Conservation (phyloP, 2,888 invertebrate species). For the Sarcophaga subvicina region DNA sequence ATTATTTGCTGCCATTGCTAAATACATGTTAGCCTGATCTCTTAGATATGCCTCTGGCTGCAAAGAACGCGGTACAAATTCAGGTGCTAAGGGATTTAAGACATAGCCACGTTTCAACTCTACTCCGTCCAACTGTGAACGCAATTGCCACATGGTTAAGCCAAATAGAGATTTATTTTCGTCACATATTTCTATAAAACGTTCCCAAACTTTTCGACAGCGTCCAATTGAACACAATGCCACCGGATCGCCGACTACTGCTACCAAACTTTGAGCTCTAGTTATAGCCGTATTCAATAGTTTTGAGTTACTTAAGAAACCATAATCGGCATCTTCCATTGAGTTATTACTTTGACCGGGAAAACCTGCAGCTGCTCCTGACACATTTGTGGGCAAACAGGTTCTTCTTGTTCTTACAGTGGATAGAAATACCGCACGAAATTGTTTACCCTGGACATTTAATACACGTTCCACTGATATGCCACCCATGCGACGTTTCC, state of each 20-base stretch:
- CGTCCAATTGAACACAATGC: conserved; percentile 91
- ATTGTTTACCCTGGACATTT: conserved; percentile 94
- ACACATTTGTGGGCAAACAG: conserved; percentile 82
- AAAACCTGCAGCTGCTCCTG: conserved; percentile 60
- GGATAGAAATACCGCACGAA: conserved; percentile 90
- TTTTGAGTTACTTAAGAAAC: conserved; percentile 91
- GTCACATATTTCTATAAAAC: conserved; percentile 88
- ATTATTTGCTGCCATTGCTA: conserved; percentile 72
- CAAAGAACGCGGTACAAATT: conserved; percentile 87
- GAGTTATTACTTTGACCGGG: conserved; percentile 74
- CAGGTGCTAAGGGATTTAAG: conserved; percentile 91
- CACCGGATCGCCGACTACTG: conserved; percentile 92
- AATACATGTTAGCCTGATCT: conserved; percentile 80
- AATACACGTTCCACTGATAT: conserved; percentile 92
- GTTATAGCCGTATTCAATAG: conserved; percentile 92
- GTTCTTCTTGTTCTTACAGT: conserved; percentile 88
- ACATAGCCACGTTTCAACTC: conserved; percentile 89
- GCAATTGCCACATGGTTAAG: conserved; percentile 87
- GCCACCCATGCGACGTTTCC: conserved; percentile 88
- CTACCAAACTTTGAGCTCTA: conserved; percentile 91
- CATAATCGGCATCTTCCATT: conserved; percentile 87
- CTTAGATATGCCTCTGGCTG: conserved; percentile 82
- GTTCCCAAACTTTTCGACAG: conserved; percentile 91
- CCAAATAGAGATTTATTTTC: conserved; percentile 88
- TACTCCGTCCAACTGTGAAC: conserved; percentile 87